These are phyloP conservation scores for Dendrocincla tyrannina DNA, from an alignment of 2,797 vertebrate genomes.

Conservation along the genomic window DNA sequence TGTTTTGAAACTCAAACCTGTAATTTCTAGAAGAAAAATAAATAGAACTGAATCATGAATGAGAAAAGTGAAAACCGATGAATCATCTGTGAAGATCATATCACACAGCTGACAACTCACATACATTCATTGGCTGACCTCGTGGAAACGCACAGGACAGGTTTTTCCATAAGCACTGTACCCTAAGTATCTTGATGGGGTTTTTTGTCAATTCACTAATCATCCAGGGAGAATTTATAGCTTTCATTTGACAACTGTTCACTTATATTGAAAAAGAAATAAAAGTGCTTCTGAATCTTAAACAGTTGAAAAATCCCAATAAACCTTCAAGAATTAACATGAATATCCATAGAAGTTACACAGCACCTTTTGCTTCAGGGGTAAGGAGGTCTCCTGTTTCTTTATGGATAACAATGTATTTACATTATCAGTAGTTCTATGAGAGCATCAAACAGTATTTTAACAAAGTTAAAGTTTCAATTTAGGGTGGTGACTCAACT, in stretches of 20 bases:
- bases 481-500: background rate
- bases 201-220: background rate
- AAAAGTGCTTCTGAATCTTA: background rate
- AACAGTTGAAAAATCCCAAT: background rate
- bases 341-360: background rate
- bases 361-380: background rate
- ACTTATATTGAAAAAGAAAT: background rate
- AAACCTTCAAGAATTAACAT: background rate
- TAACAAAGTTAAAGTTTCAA: background rate
- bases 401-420: background rate
- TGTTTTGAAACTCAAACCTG: background rate
- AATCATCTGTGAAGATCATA: background rate
- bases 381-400: background rate
- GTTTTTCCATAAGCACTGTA: background rate
- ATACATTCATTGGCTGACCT: background rate
- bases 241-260: background rate
- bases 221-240: background rate
- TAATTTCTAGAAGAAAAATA: background rate
- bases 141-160: background rate
- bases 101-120: background rate
- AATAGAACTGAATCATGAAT: background rate
- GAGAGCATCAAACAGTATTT: background rate
- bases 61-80: background rate
- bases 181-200: fast-evolving
- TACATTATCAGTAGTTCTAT: background rate